Conservation (phyloP, 2,797 vertebrate genomes). For the Paedocypris micromegethes region DNA sequence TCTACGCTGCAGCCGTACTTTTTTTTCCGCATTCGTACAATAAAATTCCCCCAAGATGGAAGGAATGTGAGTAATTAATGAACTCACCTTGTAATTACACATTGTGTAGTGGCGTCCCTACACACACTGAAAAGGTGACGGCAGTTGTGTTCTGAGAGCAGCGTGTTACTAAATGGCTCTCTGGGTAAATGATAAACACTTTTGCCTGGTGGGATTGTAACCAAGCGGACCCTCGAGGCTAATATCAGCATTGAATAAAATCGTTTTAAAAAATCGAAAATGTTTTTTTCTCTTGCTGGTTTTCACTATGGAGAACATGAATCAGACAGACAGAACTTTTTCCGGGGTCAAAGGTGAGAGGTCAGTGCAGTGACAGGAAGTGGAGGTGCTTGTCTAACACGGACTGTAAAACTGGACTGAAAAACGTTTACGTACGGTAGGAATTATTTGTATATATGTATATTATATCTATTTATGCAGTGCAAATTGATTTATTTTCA, state of each 20-base stretch:
- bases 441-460: too few relatives aligned
- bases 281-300: background rate
- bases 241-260: conserved; percentile 14
- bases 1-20: background rate
- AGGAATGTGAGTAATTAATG: conserved; percentile 31
- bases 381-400: too few relatives aligned
- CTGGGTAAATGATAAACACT: conserved; percentile 11
- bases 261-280: conserved; percentile 6
- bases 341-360: background rate
- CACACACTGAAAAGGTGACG: conserved; percentile 16
- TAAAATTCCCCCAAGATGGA: conserved; percentile 10
- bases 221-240: background rate
- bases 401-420: too few relatives aligned
- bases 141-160: conserved; percentile 22
- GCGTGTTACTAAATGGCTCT: conserved; percentile 22
- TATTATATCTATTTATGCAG: too few relatives aligned
- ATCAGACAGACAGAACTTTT: conserved; percentile 11
- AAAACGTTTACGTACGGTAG: too few relatives aligned
- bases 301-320: conserved; percentile 16
- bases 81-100: conserved; percentile 36
- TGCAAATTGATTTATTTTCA: too few relatives aligned
- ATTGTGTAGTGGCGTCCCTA: conserved; percentile 23
- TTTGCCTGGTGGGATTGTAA: conserved; percentile 14
- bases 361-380: conserved; percentile 10
- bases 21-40: conserved; percentile 5